Evolutionary conservation across 2,797 vertebrate genomes (phyloP), one percentile per base, ranked within the genome.

Genomic region (Falco naumanni): DNA sequence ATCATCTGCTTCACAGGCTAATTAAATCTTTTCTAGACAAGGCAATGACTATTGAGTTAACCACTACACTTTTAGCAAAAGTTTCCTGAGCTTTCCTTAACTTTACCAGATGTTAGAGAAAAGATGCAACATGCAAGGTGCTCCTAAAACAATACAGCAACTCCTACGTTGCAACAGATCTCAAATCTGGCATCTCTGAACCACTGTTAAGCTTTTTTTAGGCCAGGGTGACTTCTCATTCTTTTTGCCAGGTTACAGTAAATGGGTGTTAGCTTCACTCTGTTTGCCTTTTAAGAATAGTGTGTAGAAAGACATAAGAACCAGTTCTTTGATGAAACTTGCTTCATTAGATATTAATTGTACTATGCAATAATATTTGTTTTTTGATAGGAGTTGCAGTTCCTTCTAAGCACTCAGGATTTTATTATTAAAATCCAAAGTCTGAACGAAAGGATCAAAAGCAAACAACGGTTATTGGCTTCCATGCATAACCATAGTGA

Each of bases 391-490:
- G 29, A 81, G 20, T 24, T 31, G 37, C 22, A 47, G 22, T 53
- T 33, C 15, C 25, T 92, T 76, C 25, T 78, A 86, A 64, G 45
- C 0, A 6, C 6, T 72, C 10, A 29, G 34, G 22, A 84, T 31
- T 90, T 54, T 54, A 24, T 77, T 74, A 54, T 64, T 60, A 69
- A 84, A 77, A 75, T 43, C 61, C 4, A 7, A 92, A 90, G 21
- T 71, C 60, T 84, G 60, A 88, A 83, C 81, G 45, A 78, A 97
- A 93, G 51, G 26, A 33, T 88, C 57, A 87, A 56, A 91, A 61
- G 21, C 14, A 61, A 47, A 76, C 92, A 74, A 37, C 50, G 50
- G 33, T 17, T 87, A 66, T 65, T 65, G 41, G 31, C 47, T 95
- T 93, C 51, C 12, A 34, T 39, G 18, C 37, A 72, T 68, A 96